These are phyloP conservation scores for Ecliptopera silaceata DNA, from an alignment of 2,888 invertebrate genomes.

Conservation along the genomic window DNA sequence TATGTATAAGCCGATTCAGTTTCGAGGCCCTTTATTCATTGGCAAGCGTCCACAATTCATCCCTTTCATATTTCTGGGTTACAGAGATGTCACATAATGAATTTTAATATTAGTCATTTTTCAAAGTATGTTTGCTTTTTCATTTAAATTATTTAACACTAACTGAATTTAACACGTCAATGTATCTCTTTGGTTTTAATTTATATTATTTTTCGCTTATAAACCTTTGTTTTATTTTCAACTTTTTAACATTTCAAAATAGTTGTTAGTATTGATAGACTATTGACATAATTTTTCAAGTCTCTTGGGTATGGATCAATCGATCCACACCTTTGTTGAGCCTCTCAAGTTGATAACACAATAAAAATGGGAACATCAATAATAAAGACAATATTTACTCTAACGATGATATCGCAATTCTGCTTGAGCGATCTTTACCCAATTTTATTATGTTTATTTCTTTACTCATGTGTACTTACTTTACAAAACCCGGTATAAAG, in stretches of 20 bases:
- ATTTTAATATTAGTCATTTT: conserved; percentile 26
- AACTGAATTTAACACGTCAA: conserved; percentile 37
- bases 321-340: neutral
- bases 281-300: neutral
- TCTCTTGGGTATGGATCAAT: neutral
- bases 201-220: conserved; percentile 52
- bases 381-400: neutral
- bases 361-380: neutral
- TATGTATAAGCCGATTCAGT: conserved; percentile 21
- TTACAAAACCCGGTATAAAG: too few species aligned
- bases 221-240: conserved; percentile 20
- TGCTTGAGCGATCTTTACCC: neutral
- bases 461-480: too few species aligned
- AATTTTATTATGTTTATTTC: conserved; percentile 5
- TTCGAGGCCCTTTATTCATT: conserved; percentile 30
- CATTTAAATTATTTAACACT: conserved; percentile 43
- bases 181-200: conserved; percentile 42
- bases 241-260: neutral
- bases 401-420: conserved; percentile 4
- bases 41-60: conserved; percentile 30
- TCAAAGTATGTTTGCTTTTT: conserved; percentile 14
- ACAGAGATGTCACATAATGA: conserved; percentile 15
- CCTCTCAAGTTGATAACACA: neutral
- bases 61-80: conserved; percentile 25
- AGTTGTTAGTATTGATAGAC: too few species aligned